Percentiles rank a stretch among this genome's conserved stretches.
Evolutionary conservation across 2,888 invertebrate genomes (phyloP).

Genomic region (Macrosoma leucophasiata): DNA sequence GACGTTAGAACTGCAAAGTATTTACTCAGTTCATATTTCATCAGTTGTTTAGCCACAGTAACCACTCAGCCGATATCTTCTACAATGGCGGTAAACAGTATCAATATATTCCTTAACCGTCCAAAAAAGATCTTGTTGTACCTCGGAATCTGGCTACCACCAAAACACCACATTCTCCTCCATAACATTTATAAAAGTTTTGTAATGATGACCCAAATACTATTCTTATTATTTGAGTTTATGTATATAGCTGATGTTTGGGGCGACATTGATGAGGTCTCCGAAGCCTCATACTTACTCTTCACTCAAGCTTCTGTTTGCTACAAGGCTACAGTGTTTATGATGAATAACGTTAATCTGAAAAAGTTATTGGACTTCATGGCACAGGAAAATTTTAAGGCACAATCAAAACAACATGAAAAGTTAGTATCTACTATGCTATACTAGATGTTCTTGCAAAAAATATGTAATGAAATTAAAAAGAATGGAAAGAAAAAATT

Average conservation of each 20-base stretch:
- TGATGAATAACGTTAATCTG: conserved; percentile 41
- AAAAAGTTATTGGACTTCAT: conserved; percentile 37
- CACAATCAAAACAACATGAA: conserved; percentile 39
- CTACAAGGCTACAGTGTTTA: conserved; percentile 49
- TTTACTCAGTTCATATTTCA: too few relatives aligned
- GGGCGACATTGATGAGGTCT: conserved; percentile 54
- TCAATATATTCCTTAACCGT: conserved; percentile 38
- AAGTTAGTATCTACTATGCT: conserved; percentile 34
- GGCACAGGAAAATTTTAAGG: conserved; percentile 38
- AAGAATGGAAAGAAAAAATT: too few relatives aligned
- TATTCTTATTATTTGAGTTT: conserved; percentile 51
- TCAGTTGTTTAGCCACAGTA: too few relatives aligned
- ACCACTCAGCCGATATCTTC: too few relatives aligned
- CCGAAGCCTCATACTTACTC: conserved; percentile 52
- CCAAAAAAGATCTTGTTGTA: conserved; percentile 41
- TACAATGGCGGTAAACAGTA: conserved; percentile 35
- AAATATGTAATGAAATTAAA: neutral
- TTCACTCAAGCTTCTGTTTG: conserved; percentile 60
- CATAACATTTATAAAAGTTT: conserved; percentile 37
- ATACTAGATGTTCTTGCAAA: neutral
- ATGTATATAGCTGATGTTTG: conserved; percentile 49
- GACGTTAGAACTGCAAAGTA: too few relatives aligned
- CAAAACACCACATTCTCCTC: conserved; percentile 29
- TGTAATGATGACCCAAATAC: conserved; percentile 45
- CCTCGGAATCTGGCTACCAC: conserved; percentile 48